Percentiles rank a stretch among this genome's conserved stretches.
Conservation (phyloP, 2,113 vertebrate species). For the Hypanus sabinus region DNA sequence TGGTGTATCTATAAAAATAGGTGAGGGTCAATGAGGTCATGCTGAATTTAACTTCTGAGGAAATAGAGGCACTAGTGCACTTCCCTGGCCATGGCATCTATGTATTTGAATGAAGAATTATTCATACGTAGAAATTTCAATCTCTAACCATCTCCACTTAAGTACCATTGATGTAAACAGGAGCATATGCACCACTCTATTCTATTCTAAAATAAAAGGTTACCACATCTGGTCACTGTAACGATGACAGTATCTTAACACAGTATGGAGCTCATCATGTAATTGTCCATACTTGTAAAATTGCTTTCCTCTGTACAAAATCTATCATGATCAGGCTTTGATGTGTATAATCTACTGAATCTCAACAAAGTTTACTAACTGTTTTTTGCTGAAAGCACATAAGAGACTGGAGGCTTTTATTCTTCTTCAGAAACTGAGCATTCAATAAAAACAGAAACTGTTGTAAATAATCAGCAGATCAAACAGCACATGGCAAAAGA, state of each 20-base stretch:
- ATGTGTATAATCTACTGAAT: neutral
- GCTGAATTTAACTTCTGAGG: neutral
- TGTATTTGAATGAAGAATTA: no score
- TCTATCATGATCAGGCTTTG: neutral
- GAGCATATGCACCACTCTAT: no score
- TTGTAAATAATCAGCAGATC: no score
- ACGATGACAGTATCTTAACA: neutral
- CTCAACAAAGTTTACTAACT: neutral
- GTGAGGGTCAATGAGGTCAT: no score
- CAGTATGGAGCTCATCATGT: neutral
- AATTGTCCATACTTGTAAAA: neutral
- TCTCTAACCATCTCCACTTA: no score
- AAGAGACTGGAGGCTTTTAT: neutral
- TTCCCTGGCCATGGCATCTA: no score
- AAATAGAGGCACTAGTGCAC: no score
- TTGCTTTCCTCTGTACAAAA: neutral
- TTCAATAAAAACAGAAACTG: no score
- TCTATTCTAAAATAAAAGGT: neutral
- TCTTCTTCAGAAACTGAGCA: neutral
- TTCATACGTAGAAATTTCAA: no score
- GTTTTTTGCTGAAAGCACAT: neutral
- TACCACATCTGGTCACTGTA: neutral
- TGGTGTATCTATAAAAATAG: no score
- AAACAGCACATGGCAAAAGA: no score
- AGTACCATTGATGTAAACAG: no score